Percentiles rank a stretch among this genome's conserved stretches.
Conservation (phyloP, 2,888 invertebrate genomes). For the Mylabris sibirica region DNA sequence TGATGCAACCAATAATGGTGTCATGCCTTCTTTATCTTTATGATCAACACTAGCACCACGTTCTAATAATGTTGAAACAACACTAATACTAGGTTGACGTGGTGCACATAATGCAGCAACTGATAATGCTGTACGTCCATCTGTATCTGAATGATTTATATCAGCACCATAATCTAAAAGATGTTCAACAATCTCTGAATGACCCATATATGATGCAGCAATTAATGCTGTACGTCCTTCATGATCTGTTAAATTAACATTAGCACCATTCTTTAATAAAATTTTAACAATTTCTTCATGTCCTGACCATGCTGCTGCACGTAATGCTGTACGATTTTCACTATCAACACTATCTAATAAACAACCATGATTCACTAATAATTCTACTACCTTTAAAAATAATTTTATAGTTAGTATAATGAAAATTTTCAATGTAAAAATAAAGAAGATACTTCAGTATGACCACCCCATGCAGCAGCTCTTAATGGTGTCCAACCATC, state of each 20-base stretch:
- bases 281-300: conserved; percentile 84
- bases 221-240: conserved; percentile 90
- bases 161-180: conserved; percentile 82
- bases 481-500: conserved; percentile 92
- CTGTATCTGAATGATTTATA: conserved; percentile 86
- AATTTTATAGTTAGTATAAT: no score
- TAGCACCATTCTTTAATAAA: conserved; percentile 78
- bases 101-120: conserved; percentile 87
- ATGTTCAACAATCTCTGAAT: conserved; percentile 84
- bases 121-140: conserved; percentile 86
- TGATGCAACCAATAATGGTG: conserved; percentile 86
- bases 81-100: conserved; percentile 76
- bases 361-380: conserved; percentile 79
- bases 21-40: conserved; percentile 86
- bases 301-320: conserved; percentile 94
- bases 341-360: conserved; percentile 87
- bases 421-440: no score
- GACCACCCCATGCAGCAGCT: conserved; percentile 96
- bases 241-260: conserved; percentile 83
- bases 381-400: conserved; percentile 73
- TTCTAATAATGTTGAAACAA: conserved; percentile 78
- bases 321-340: conserved; percentile 87
- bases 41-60: conserved; percentile 83
- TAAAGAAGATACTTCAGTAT: conserved; percentile 73
- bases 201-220: conserved; percentile 96